Percentiles rank a stretch among this genome's conserved stretches.
phyloP scores from a whole-genome alignment of 2,888 invertebrate species.

The Tortricodes alternella region DNA sequence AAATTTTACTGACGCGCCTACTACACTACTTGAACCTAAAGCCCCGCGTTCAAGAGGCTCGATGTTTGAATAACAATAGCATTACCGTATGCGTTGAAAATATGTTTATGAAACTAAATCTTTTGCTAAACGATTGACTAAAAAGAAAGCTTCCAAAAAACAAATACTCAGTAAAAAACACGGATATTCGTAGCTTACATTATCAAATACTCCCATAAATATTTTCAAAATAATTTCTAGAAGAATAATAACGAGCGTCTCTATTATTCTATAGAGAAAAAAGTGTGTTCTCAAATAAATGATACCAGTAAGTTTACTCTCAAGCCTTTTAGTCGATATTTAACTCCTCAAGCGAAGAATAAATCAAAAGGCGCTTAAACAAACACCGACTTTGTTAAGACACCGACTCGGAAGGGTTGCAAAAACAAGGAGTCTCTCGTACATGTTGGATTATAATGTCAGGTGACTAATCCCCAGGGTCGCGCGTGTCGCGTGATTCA shows the following conservation, averaged over 20 bases:
- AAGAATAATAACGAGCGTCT: too few species aligned
- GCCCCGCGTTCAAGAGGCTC: not conserved
- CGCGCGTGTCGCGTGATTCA: constrained; percentile 15
- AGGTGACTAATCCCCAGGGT: constrained; percentile 19
- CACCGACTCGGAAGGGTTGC: not conserved
- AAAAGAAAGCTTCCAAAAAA: too few species aligned
- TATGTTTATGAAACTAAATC: too few species aligned
- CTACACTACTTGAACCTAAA: constrained; percentile 4
- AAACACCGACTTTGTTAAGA: not conserved
- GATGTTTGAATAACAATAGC: constrained; percentile 12
- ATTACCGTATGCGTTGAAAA: not conserved
- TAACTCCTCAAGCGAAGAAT: not conserved
- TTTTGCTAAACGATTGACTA: too few species aligned
- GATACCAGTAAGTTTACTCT: too few species aligned
- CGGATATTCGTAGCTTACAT: too few species aligned
- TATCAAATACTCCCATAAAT: too few species aligned
- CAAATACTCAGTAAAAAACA: too few species aligned
- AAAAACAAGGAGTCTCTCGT: constrained; percentile 5
- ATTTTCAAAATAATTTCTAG: too few species aligned
- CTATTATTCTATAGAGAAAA: too few species aligned
- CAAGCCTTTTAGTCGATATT: too few species aligned
- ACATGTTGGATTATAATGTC: constrained; percentile 25
- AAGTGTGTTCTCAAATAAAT: not conserved
- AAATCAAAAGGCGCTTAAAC: not conserved
- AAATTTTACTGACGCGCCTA: constrained; percentile 46